These are phyloP conservation scores for Agrochola lota DNA, from an alignment of 2,888 invertebrate genomes.

Conservation along the genomic window DNA sequence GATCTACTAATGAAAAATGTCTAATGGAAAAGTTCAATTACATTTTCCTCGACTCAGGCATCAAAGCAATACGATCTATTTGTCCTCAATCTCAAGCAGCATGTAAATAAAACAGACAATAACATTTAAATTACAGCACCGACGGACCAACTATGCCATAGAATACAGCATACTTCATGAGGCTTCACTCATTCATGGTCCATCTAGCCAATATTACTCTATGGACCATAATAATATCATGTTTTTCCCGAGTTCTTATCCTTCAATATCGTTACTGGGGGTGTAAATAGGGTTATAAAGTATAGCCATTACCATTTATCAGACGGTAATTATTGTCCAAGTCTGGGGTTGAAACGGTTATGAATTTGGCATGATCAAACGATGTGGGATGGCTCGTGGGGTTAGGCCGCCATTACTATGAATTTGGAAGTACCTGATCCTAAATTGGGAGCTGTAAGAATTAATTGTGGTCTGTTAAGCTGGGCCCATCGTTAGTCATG, in stretches of 20 bases:
- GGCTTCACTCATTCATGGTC: background rate
- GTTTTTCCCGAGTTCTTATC: conserved; percentile 45
- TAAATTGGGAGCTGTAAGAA: conserved; percentile 54
- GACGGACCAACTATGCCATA: background rate
- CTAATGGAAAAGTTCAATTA: background rate
- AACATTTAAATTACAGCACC: background rate
- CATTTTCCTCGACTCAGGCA: background rate
- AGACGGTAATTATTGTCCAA: conserved; percentile 59
- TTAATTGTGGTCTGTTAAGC: conserved; percentile 25
- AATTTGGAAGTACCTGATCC: conserved; percentile 41
- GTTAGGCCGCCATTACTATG: conserved; percentile 48
- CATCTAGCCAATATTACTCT: conserved; percentile 35
- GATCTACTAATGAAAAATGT: background rate
- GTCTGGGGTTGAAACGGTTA: conserved; percentile 49
- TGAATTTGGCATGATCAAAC: conserved; percentile 59
- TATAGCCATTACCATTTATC: conserved; percentile 59
- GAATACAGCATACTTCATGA: background rate
- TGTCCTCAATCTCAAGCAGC: background rate
- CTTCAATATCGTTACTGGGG: conserved; percentile 61
- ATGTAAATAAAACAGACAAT: no score
- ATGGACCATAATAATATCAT: conserved; percentile 50
- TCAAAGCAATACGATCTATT: background rate
- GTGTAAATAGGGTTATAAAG: conserved; percentile 58
- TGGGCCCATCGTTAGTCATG: conserved; percentile 20
- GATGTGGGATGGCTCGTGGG: conserved; percentile 30